These are phyloP conservation scores for Orycteropus afer DNA, from an alignment of 2,113 vertebrate species.

Conservation along the genomic window DNA sequence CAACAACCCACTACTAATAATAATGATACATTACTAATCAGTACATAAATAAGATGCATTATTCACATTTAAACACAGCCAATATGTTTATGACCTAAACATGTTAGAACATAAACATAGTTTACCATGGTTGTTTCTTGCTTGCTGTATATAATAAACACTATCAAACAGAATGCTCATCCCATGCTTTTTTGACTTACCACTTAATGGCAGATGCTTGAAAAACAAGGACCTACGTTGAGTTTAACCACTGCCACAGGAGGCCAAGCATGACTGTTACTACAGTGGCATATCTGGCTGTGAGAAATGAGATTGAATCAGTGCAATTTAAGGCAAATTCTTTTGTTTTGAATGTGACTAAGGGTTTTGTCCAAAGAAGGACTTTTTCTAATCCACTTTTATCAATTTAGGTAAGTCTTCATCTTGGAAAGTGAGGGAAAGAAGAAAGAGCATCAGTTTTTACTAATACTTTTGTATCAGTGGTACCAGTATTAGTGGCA, in stretches of 20 bases:
- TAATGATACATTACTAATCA: conserved; percentile 7
- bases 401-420: conserved; percentile 63
- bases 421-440: not conserved
- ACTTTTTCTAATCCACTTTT: not conserved
- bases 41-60: not conserved
- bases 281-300: not conserved
- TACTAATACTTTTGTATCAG: not conserved
- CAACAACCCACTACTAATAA: not conserved
- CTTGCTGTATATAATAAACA: conserved; percentile 40
- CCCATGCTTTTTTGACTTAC: conserved; percentile 63
- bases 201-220: conserved; percentile 59
- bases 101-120: not conserved
- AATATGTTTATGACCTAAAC: not conserved
- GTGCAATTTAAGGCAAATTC: not conserved
- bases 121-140: not conserved
- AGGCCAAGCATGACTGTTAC: not conserved
- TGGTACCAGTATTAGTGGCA: not conserved
- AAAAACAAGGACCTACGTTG: not conserved
- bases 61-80: conserved; percentile 11
- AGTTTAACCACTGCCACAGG: not conserved
- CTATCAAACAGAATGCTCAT: conserved; percentile 56
- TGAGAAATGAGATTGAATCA: conserved; percentile 30
- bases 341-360: conserved; percentile 47
- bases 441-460: not conserved
- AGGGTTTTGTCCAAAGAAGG: conserved; percentile 20